Evolutionary conservation across 2,797 vertebrate genomes (phyloP), one percentile per base, ranked within the genome.

Genomic region (Halcyon badia): DNA sequence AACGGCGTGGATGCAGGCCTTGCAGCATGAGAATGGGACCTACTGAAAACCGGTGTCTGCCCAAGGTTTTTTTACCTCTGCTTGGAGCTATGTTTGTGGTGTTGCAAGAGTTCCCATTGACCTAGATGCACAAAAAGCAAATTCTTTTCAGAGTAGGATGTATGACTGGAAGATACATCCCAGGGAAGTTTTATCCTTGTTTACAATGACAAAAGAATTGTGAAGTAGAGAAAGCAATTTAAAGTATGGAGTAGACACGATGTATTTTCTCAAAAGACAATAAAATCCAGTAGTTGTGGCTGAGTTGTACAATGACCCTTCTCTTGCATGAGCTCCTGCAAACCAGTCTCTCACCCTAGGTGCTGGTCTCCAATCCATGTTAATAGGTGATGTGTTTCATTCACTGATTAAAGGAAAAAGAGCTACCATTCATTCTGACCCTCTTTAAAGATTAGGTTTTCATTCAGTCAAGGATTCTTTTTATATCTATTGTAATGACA

Each of bases 281-380:
- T 18, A 80, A 93, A 91, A 78, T 60, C 35, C 31, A 37, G n/a
- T 56, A 57, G 26, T 19, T 54, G 1, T 73, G 42, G 6, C 14
- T 72, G 62, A 5, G 4, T 71, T 68, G 21, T 39, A 49, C 64
- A 52, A 16, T 20, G 54, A 58, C 24, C 5, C 2, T 44, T 88
- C 77, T 92, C 7, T 39, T 64, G 35, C 8, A 31, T 73, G 44
- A 64, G 25, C 15, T 86, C 8, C 25, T 87, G 60, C 39, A 61
- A 75, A 56, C 16, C 25, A 71, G 17, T 9, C 39, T 79, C 21
- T 15, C 39, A 25, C 35, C 19, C 19, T 62, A 31, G 7, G 5
- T 6, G 1, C 35, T 65, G 17, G 1, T 65, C 24, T 92, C 19
- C 31, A 10, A 6, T 54, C 30, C 1, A 0, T 30, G 44, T 81